Evolutionary conservation across 2,113 vertebrate species (phyloP).

Genomic region (Melospiza melodia): DNA sequence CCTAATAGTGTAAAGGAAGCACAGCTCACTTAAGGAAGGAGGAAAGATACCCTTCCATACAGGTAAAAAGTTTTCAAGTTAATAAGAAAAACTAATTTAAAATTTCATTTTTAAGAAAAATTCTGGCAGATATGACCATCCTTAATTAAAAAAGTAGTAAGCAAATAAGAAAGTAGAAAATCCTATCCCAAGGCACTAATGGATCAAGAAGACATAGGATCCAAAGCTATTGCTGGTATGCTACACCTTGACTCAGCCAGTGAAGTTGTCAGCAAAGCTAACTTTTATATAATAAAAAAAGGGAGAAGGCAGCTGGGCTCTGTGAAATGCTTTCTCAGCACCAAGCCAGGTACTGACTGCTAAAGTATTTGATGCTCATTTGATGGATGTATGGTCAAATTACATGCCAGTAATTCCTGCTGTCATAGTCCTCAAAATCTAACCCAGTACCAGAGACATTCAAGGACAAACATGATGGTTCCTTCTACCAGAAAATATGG

Average conservation of each 20-base stretch:
- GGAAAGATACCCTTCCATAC: background rate
- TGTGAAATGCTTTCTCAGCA: slow-evolving; percentile 57
- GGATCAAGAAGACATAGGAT: background rate
- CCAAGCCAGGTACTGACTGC: background rate
- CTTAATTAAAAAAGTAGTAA: background rate
- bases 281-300: slow-evolving; percentile 38
- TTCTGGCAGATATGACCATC: background rate
- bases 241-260: slow-evolving; percentile 15
- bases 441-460: slow-evolving; percentile 20
- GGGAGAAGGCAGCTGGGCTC: background rate
- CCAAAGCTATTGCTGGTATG: background rate
- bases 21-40: background rate
- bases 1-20: background rate
- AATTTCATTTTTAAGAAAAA: background rate
- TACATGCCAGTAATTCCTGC: slow-evolving; percentile 49
- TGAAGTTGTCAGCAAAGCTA: slow-evolving; percentile 46
- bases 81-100: background rate
- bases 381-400: slow-evolving; percentile 65
- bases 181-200: background rate
- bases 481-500: slow-evolving; percentile 20
- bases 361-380: slow-evolving; percentile 23
- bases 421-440: slow-evolving; percentile 45
- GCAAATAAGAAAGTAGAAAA: background rate
- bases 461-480: slow-evolving; percentile 49
- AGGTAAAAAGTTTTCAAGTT: background rate